A percentile compares a stretch with the other conserved stretches of the same genome.
Conservation (phyloP, 2,113 vertebrate genomes). For the Pterocles gutturalis region DNA sequence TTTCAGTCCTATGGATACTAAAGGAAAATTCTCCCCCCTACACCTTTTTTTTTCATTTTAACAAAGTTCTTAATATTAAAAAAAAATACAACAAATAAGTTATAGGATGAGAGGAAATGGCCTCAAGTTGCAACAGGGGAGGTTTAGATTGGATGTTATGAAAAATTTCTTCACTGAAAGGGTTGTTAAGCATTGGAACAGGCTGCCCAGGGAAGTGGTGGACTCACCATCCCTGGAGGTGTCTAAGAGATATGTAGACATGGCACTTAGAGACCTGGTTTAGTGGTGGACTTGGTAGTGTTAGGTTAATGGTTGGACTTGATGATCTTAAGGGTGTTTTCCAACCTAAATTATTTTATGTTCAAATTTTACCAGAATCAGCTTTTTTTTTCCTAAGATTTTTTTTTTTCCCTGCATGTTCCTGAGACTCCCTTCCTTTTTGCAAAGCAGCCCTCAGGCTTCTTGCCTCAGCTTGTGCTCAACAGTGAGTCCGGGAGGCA, state of each 20-base stretch:
- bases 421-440: not conserved
- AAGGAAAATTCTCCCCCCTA: not conserved
- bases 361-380: not conserved
- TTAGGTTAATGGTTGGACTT: not conserved
- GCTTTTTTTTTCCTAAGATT: not conserved
- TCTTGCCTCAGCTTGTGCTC: not conserved
- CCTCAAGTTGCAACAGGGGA: not conserved
- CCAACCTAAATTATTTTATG: not conserved
- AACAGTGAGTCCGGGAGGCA: not conserved
- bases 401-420: fast-evolving
- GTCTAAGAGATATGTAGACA: not conserved
- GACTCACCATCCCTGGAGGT: not conserved
- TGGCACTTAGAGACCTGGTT: not conserved
- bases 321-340: not conserved
- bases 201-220: not conserved
- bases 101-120: not conserved
- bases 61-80: not conserved
- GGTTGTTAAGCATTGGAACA: not conserved
- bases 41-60: not conserved
- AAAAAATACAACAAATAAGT: not conserved
- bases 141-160: not conserved
- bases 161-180: not conserved
- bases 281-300: not conserved
- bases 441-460: not conserved
- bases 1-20: not conserved